Evolutionary conservation across 2,113 vertebrate genomes (phyloP), one percentile per base, ranked within the genome.

Genomic region (Daphoenositta chrysoptera): DNA sequence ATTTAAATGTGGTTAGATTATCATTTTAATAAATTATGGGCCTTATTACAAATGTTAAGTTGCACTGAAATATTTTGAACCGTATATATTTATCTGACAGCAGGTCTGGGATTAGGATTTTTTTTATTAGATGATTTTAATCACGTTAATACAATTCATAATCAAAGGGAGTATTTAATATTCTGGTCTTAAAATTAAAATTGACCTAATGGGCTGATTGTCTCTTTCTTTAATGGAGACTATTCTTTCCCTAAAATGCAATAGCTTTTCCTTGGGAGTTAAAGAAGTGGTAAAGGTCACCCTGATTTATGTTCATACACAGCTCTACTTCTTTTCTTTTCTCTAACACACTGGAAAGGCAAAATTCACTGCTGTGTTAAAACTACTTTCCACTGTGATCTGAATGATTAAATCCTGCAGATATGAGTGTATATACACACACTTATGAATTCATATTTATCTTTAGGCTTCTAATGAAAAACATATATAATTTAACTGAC

Each of bases 321-420:
- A 63, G 63, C 11, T 66, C 44, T 45, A 83, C 39, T 81, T 86
- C 57, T 47, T 76, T 68, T 64, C 8, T 83, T 48, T 56, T 13
- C 24, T 44, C 6, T 48, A 79, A 68, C 44, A 63, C 53, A 21
- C 14, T 87, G n/a, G 63, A 96, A 88, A 95, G 81, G 87, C 48
- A 89, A 77, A 93, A 80, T 83, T 96, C 80, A 72, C 89, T 95
- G 93, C 84, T 94, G 87, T 87, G 73, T 30, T 97, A 68, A 96
- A 97, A 83, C 95, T 83, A 81, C 90, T 97, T 96, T 87, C 87
- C 65, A 58, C 57, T 94, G 89, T 94, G 92, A 90, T 90, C 89
- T 51, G 31, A 86, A 84, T 57, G 58, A 91, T 82, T 92, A 94
- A 94, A 73, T 70, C 37, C 51, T 94, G 69, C 12, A 96, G 64